Evolutionary conservation across 2,797 vertebrate species (phyloP), one percentile per base, ranked within the genome.

Genomic region (Cyprinodon diabolis): DNA sequence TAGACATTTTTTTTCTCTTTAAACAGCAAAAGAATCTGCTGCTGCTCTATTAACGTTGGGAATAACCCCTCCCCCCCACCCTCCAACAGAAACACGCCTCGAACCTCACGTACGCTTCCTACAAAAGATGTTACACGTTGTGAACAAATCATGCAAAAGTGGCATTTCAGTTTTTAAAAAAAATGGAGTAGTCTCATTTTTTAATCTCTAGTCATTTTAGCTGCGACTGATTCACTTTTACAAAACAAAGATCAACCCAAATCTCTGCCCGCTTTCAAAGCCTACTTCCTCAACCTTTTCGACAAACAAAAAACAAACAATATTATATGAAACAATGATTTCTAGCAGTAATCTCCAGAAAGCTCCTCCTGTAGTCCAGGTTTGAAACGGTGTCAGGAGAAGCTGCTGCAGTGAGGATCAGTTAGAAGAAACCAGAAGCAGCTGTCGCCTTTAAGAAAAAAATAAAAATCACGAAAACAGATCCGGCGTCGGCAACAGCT

Each of bases 101-200:
- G 40, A 12, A 75, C 85, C 87, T 86, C 81, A 90, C 83, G 91
- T 89, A 88, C 71, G 86, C 92, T 90, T 93, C 92, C 93, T 95
- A 94, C 93, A 95, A 94, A 95, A 94, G 86, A 93, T 93, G 87
- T 91, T 91, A 93, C 91, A 95, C 84, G 76, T 90, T 93, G 93
- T 91, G 89, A 94, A 95, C 92, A 93, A 85, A 82, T 95, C 94
- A 95, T 95, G 94, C 95, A 94, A 95, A 63, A 94, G 93, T 94
- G 94, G 91, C 91, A 89, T 91, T 80, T 94, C 91, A 86, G 92
- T 90, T 94, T 91, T 43, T 43, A 43, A 94, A 90, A 95, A 94
- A 91, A 81, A 91, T 92, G 92, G 90, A 94, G 93, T 92, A 92
- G 93, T 95, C 71, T 48, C 83, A 74, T 78, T 73, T 58, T 47